phyloP scores from a whole-genome alignment of 1,140 invertebrate genomes.

The Dendrolimus kikuchii region DNA sequence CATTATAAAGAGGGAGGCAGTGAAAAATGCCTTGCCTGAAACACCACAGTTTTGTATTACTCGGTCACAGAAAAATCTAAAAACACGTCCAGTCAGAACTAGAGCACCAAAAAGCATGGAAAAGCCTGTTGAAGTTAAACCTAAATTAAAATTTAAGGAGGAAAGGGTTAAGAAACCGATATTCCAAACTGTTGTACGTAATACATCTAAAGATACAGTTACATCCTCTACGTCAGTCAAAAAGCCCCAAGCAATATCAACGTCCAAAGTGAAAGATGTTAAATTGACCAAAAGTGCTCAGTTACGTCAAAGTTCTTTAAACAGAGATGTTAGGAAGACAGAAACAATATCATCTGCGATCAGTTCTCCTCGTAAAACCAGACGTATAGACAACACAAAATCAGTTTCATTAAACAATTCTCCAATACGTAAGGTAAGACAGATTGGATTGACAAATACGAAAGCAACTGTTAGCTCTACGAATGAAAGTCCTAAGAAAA shows the following conservation, averaged over 20 bases:
- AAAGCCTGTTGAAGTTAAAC: constrained; percentile 36
- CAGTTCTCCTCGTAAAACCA: constrained; percentile 59
- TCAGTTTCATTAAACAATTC: constrained; percentile 64
- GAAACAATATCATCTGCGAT: constrained; percentile 48
- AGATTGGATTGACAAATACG: constrained; percentile 48
- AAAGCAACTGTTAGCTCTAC: constrained; percentile 50
- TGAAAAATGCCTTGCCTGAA: constrained; percentile 42
- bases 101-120: constrained; percentile 52
- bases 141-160: constrained; percentile 44
- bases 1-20: constrained; percentile 34
- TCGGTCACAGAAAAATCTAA: constrained; percentile 42
- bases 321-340: constrained; percentile 44
- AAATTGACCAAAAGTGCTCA: constrained; percentile 49
- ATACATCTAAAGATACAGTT: constrained; percentile 40
- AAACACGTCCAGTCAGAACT: constrained; percentile 50
- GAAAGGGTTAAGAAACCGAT: constrained; percentile 49
- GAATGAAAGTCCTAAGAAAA: constrained; percentile 56
- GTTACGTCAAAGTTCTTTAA: constrained; percentile 55
- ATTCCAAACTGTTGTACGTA: constrained; percentile 62
- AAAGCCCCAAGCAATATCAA: constrained; percentile 43
- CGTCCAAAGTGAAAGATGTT: constrained; percentile 50
- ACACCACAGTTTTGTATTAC: constrained; percentile 36
- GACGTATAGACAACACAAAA: constrained; percentile 64
- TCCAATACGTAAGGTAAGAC: constrained; percentile 63
- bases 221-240: constrained; percentile 37